Percentiles rank a stretch among this genome's conserved stretches.
Conservation (phyloP, 1,140 invertebrate genomes). For the Coenobita brevimanus region DNA sequence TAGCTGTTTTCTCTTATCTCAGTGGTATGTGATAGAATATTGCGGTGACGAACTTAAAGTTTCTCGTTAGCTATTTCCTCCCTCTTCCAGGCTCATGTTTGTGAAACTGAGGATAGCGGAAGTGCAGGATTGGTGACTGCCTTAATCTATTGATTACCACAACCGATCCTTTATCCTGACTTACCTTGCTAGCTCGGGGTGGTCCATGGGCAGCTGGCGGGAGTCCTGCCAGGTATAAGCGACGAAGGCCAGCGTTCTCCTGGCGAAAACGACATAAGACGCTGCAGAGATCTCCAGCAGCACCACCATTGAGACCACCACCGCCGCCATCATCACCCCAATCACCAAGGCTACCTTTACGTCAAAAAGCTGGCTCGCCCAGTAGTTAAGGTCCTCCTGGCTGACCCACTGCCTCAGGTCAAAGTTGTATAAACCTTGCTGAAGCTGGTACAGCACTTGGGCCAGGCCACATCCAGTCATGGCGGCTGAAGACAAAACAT, state of each 20-base stretch:
- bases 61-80: no score
- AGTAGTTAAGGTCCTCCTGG: no score
- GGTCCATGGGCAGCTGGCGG: background rate
- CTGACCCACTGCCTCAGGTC: no score
- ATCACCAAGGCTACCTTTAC: conserved; percentile 24
- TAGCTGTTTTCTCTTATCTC: no score
- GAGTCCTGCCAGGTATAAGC: conserved; percentile 17
- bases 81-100: no score
- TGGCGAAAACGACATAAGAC: conserved; percentile 5
- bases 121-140: background rate
- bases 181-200: conserved; percentile 19
- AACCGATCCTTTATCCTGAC: no score
- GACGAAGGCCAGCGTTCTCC: conserved; percentile 31
- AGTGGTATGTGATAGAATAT: no score
- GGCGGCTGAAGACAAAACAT: background rate
- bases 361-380: background rate
- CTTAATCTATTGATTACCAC: no score
- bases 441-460: conserved; percentile 30
- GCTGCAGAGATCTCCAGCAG: conserved; percentile 28
- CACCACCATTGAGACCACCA: conserved; percentile 10
- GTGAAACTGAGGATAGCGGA: no score
- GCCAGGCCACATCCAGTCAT: conserved; percentile 21
- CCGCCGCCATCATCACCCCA: background rate
- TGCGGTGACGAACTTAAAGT: no score
- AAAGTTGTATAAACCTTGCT: conserved; percentile 8